These are phyloP conservation scores for Cardinalis cardinalis DNA, from an alignment of 2,113 vertebrate genomes.

Conservation along the genomic window DNA sequence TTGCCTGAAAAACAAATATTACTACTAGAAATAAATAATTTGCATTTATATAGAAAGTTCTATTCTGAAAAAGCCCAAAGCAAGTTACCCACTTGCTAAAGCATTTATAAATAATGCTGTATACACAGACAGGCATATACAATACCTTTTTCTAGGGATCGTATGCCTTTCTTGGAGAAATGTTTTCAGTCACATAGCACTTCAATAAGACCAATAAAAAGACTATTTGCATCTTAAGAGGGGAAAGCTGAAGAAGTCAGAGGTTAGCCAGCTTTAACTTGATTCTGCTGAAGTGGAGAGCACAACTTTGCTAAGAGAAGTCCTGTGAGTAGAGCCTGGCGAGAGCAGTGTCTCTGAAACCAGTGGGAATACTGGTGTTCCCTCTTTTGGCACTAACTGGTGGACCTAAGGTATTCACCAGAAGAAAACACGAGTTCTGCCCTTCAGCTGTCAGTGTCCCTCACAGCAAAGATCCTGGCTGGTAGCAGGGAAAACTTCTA, in stretches of 20 bases:
- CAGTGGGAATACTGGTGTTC: background rate
- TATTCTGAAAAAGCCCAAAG: conserved; percentile 39
- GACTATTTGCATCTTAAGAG: background rate
- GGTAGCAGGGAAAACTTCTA: rapidly evolving
- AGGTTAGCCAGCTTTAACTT: background rate
- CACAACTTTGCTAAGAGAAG: background rate
- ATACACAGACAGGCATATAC: background rate
- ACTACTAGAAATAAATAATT: conserved; percentile 56
- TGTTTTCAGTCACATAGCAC: background rate
- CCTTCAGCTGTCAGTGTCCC: background rate
- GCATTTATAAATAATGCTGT: conserved; percentile 41
- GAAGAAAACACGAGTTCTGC: background rate
- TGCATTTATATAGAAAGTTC: conserved; percentile 50
- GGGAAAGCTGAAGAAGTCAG: background rate
- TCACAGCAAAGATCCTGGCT: background rate
- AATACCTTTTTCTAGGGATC: background rate
- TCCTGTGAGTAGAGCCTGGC: rapidly evolving
- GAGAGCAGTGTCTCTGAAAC: background rate
- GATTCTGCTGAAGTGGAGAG: background rate
- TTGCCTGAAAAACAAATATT: conserved; percentile 54
- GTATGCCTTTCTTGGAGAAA: background rate
- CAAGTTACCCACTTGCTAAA: conserved; percentile 32
- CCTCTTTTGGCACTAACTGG: background rate
- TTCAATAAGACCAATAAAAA: background rate
- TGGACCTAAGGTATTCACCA: background rate